Evolutionary conservation across 2,888 invertebrate species (phyloP), one percentile per base, ranked within the genome.

Genomic region (Oxycera nigricornis): DNA sequence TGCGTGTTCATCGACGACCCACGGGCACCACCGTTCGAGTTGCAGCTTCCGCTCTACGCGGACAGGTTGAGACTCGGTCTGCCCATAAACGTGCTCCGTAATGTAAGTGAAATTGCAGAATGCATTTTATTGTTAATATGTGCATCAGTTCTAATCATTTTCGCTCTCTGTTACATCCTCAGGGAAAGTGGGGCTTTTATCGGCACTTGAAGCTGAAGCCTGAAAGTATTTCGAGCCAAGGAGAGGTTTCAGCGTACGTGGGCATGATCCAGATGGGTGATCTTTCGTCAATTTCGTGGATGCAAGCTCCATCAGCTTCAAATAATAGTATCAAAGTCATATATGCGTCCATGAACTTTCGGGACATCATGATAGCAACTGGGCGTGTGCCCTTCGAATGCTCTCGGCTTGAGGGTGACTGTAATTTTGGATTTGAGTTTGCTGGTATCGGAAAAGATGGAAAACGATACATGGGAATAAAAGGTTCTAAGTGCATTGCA

Each of bases 341-440:
- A 0, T 95, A 93, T 82, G 86, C 94, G 0, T 90, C 96, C 0
- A 83, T 98, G 14, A 98, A 98, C 86, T 98, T 97, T 90, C 91
- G 95, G 80, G 98, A 98, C 83, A 88, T 98, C 0, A 97, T 98
- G 98, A 87, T 95, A 0, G 95, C 97, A 0, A 94, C 94, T 0
- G 97, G 96, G 1, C 95, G 95, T 81, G 88, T 98, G 4, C 91
- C 93, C 6, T 90, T 91, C 0, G 97, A 97, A 82, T 87, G 88
- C 31, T 88, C 87, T 0, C 87, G 91, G n/a, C 81, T 89, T 26
- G 86, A 88, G 9, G 90, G 93, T 78, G 90, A 90, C 77, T 89
- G 89, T 79, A 88, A 91, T 0, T 87, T 90, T 78, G 93, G 93
- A 0, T 89, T 92, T 76, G 93, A 93, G 79, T 88, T 89, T 78